Conservation (phyloP, 1,140 invertebrate species). For the Hestina assimilis region DNA sequence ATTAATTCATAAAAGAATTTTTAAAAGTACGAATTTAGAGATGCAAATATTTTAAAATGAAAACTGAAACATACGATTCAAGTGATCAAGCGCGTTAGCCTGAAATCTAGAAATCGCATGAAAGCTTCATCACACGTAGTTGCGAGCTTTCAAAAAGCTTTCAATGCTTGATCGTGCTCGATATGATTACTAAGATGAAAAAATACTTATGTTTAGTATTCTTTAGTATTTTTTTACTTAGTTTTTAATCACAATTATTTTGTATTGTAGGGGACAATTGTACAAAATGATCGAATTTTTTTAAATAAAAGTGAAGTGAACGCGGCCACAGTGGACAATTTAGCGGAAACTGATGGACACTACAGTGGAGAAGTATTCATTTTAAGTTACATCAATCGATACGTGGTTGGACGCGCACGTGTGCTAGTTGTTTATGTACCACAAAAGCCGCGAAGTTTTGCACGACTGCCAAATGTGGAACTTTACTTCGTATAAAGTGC, state of each 20-base stretch:
- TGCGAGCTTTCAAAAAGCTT: constrained; percentile 72
- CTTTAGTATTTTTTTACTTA: background rate
- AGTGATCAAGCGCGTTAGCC: constrained; percentile 14
- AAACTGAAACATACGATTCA: constrained; percentile 2
- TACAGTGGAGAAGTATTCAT: constrained; percentile 64
- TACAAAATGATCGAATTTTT: too few species aligned
- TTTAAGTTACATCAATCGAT: constrained; percentile 72
- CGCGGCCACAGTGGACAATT: constrained; percentile 64
- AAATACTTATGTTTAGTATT: background rate
- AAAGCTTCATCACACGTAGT: constrained; percentile 58
- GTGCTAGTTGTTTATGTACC: constrained; percentile 70
- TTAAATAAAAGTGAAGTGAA: constrained; percentile 49
- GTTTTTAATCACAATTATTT: constrained; percentile 9
- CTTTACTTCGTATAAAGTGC: constrained; percentile 52
- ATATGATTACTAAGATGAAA: constrained; percentile 41
- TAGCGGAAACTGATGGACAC: constrained; percentile 61
- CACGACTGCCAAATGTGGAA: constrained; percentile 64
- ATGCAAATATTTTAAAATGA: background rate
- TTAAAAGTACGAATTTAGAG: too few species aligned
- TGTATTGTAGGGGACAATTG: too few species aligned
- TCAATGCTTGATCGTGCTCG: constrained; percentile 58
- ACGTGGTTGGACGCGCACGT: constrained; percentile 57
- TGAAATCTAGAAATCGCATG: constrained; percentile 43
- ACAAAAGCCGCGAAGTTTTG: constrained; percentile 69
- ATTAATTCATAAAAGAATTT: too few species aligned